phyloP scores from a whole-genome alignment of 1,140 invertebrate species.

The Anoplolepis gracilipes region DNA sequence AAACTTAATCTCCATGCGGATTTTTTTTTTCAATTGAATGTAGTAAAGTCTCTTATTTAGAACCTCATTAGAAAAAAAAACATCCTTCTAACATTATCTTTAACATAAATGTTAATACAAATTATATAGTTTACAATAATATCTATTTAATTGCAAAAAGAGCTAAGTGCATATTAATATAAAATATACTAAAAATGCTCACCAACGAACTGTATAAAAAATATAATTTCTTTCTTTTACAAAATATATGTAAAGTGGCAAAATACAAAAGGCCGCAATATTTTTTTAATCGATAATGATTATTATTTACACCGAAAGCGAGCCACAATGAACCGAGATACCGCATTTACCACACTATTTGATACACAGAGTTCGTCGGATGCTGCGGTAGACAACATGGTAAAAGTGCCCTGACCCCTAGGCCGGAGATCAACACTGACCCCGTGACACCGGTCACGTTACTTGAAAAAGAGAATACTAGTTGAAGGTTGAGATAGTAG shows the following conservation, averaged over 20 bases:
- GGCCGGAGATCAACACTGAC: constrained; percentile 46
- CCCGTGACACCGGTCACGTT: constrained; percentile 58
- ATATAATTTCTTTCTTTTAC: neutral
- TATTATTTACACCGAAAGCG: constrained; percentile 1
- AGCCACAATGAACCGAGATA: constrained; percentile 28
- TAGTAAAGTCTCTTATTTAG: neutral
- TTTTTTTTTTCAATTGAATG: neutral
- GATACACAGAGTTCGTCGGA: constrained; percentile 53
- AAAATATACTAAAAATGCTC: no score
- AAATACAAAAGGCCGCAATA: neutral
- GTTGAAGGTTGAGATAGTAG: constrained; percentile 56
- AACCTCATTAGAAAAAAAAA: neutral
- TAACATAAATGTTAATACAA: no score
- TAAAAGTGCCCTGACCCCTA: constrained; percentile 46
- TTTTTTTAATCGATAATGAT: constrained; percentile 17
- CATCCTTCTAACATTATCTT: no score
- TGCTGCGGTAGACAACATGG: constrained; percentile 34
- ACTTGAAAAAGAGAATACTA: constrained; percentile 61
- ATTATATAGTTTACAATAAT: no score
- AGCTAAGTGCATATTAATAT: no score
- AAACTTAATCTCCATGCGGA: neutral
- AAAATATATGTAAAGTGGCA: neutral
- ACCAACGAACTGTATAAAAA: neutral
- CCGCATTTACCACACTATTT: constrained; percentile 47
- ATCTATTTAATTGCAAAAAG: no score